phyloP scores from a whole-genome alignment of 2,888 invertebrate genomes.

The Helobdella robusta region DNA sequence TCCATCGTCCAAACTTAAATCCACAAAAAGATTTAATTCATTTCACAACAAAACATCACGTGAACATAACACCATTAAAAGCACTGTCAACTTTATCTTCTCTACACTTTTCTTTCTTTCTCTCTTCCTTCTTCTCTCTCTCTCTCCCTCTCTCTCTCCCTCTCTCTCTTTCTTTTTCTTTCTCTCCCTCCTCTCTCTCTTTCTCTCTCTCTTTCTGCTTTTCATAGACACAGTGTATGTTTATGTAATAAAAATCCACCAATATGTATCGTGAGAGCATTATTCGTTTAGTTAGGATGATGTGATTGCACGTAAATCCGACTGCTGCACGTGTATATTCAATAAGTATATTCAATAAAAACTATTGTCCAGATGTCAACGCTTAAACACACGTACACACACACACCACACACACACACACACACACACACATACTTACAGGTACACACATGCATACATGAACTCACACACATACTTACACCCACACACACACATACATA shows the following conservation, averaged over 20 bases:
- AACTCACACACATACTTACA: no score
- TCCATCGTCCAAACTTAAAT: no score
- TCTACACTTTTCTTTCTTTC: not conserved
- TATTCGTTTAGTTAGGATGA: not conserved
- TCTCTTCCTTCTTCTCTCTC: not conserved
- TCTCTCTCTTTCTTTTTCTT: no score
- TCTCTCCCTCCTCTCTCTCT: not conserved
- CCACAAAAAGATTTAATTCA: no score
- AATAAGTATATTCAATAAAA: no score
- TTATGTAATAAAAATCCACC: not conserved
- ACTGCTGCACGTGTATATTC: not conserved
- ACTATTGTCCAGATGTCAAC: not conserved
- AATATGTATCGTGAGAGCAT: not conserved
- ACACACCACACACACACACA: no score
- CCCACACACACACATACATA: no score
- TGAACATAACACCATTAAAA: no score
- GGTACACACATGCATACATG: no score
- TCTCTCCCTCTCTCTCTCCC: not conserved
- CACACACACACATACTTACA: no score
- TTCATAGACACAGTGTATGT: not conserved
- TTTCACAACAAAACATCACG: no score
- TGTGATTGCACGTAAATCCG: not conserved
- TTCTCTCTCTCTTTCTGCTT: not conserved
- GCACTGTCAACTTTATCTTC: not conserved
- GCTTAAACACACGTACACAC: no score